These are phyloP conservation scores for Ginglymostoma cirratum DNA, from an alignment of 2,113 vertebrate genomes.

Conservation along the genomic window DNA sequence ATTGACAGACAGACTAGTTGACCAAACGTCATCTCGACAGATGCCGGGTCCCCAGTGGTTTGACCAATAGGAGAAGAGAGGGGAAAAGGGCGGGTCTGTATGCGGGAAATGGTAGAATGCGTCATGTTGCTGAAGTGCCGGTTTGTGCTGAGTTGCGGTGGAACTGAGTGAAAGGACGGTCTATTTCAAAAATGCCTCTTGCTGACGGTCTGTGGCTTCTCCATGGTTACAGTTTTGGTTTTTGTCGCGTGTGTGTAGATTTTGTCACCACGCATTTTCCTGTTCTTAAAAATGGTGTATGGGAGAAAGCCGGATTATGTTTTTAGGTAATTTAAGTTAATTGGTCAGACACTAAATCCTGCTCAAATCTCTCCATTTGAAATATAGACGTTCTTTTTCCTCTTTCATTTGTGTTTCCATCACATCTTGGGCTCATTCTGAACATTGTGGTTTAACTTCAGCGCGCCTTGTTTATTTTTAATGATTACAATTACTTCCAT, in stretches of 20 bases:
- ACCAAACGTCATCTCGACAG: not conserved
- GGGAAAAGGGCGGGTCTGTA: too few species aligned
- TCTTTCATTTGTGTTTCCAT: not conserved
- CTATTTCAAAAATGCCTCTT: not conserved
- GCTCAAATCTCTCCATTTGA: not conserved
- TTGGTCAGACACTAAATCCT: not conserved
- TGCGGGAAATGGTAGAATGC: not conserved
- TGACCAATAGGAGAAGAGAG: not conserved
- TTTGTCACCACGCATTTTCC: not conserved
- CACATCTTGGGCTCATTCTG: not conserved
- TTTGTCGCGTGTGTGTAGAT: not conserved
- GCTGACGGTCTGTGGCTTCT: not conserved
- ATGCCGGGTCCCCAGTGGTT: rapidly evolving
- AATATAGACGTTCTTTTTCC: not conserved
- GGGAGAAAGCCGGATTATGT: not conserved
- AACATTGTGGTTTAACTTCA: not conserved
- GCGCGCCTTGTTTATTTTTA: not conserved
- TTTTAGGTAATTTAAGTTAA: not conserved
- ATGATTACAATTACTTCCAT: not conserved
- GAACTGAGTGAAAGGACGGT: not conserved
- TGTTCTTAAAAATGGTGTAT: not conserved
- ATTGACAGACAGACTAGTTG: not conserved
- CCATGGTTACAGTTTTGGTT: not conserved
- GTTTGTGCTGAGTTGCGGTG: not conserved
- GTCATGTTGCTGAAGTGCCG: not conserved